Base-by-base conservation (phyloP, 2,888 invertebrate species). In the Cerceris rybyensis region DNA sequence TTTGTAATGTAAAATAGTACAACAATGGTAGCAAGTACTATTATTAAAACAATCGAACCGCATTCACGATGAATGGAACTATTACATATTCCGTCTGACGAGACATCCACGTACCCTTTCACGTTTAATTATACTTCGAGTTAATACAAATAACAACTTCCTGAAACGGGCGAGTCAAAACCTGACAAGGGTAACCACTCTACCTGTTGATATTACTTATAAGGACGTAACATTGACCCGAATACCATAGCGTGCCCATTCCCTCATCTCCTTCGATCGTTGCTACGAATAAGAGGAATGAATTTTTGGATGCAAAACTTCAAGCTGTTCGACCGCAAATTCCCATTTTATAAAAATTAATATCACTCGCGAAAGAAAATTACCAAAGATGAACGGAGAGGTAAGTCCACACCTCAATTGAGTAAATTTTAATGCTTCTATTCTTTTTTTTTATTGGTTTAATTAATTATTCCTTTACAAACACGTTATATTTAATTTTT, bases 211-310 rank as follows among this genome's bases (percentile, higher is more conserved):
- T 68, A 65, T 67, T 70, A 60, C 70, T 70, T 70, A 46, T 83
- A 87, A 90, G 90, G 89, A 84, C 88, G 80, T 75, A 87, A 89
- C 91, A 91, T 90, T 91, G 91, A 88, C 91, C 91, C 78, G 78
- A 83, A 90, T 91, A 84, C 83, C 78, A 66, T 28, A 50, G 67
- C 60, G 70, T 63, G 66, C 82, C 78, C 78, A 59, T 65, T 86
- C 85, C 71, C 82, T 82, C 79, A 75, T 70, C 76, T 81, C 50
- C 52, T 78, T 81, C 65, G 65, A 68, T 54, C 8, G 39, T 11
- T 14, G 58, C 14, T 42, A 39, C 13, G 11, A 61, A 65, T 2
- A 8, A 52, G 0, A 9, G 7, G 42, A n/a, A 46, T 46, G 7
- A 55, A 17, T 46, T 46, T 46, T 46, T 11, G 8, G 46, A 46